These are phyloP conservation scores for Cuniculus paca DNA, from an alignment of 2,797 vertebrate species.

Conservation along the genomic window DNA sequence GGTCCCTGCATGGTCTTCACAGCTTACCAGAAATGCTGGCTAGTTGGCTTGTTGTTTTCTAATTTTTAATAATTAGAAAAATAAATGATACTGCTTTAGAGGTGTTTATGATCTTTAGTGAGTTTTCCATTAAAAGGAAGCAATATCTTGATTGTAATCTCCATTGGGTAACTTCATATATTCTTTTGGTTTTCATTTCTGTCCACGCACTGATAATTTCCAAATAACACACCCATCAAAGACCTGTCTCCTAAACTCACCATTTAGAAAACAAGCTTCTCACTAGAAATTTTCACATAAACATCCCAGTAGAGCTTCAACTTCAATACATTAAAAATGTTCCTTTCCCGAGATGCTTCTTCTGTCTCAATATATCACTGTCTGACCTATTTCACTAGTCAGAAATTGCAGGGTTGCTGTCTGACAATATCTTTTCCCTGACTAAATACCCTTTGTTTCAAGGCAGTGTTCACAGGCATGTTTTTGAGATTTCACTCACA, in stretches of 20 bases:
- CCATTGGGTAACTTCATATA: neutral
- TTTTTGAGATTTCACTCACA: conserved; percentile 59
- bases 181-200: neutral
- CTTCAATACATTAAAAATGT: neutral
- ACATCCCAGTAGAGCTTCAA: neutral
- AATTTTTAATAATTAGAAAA: conserved; percentile 54
- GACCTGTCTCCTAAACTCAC: neutral
- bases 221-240: neutral
- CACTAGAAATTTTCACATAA: neutral
- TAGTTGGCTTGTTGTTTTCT: no score
- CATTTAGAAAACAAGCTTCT: neutral
- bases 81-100: conserved; percentile 38
- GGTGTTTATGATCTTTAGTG: neutral
- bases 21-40: no score
- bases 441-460: neutral
- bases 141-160: neutral
- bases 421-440: neutral
- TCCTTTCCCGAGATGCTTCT: neutral
- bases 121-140: conserved; percentile 5
- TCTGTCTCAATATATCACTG: neutral
- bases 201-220: neutral
- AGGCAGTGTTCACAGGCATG: neutral
- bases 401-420: neutral
- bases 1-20: no score
- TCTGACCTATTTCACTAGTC: neutral